A percentile compares a stretch with the other conserved stretches of the same genome.
phyloP scores from a whole-genome alignment of 2,797 vertebrate species.

The Threskiornis aethiopicus region DNA sequence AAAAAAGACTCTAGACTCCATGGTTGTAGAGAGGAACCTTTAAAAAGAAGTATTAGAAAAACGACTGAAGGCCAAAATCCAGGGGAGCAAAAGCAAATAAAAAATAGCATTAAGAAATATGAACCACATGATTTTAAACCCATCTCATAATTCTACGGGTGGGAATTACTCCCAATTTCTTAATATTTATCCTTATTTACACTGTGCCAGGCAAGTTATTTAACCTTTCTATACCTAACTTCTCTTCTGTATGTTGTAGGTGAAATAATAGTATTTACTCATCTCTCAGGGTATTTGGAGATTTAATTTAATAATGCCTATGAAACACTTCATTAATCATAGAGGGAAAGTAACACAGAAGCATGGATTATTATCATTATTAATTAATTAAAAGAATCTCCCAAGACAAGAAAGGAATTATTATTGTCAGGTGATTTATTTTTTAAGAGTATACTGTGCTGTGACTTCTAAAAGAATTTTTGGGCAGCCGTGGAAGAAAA shows the following conservation, averaged over 20 bases:
- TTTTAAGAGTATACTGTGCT: not conserved
- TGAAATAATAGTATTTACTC: constrained; percentile 9
- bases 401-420: not conserved
- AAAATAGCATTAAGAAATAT: not conserved
- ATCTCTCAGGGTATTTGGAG: not conserved
- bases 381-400: constrained; percentile 30
- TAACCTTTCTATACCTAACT: not conserved
- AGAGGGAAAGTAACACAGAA: not conserved
- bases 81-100: not conserved
- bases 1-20: not conserved
- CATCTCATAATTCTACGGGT: not conserved
- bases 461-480: not conserved
- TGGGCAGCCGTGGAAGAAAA: not conserved
- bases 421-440: not conserved
- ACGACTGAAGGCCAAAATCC: not conserved
- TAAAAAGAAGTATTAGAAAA: not conserved
- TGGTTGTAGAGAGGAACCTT: not conserved
- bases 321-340: constrained; percentile 16
- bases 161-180: not conserved
- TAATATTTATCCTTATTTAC: not conserved
- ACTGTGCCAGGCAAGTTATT: not conserved
- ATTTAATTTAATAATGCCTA: not conserved
- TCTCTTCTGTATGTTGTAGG: not conserved
- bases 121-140: not conserved
- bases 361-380: constrained; percentile 1